Conservation (phyloP, 2,113 vertebrate genomes). For the Pipra filicauda region DNA sequence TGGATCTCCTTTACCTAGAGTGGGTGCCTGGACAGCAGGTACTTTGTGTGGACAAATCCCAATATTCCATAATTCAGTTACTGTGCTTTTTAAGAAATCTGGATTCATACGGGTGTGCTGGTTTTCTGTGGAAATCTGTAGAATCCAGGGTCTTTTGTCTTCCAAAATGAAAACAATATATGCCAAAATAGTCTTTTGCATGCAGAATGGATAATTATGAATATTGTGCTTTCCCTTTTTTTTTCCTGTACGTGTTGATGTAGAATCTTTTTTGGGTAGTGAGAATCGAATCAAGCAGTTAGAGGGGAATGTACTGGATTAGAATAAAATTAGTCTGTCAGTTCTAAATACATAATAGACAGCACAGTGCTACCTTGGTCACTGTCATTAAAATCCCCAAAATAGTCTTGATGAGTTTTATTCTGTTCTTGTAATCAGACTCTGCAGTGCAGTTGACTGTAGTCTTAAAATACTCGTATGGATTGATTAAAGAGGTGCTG, state of each 20-base stretch:
- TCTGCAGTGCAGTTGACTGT: background rate
- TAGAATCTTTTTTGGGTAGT: background rate
- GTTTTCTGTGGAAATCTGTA: background rate
- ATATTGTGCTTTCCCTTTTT: rapidly evolving
- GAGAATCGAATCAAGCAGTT: background rate
- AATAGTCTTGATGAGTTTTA: background rate
- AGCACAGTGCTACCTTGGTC: background rate
- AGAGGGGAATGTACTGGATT: background rate
- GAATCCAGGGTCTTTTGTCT: background rate
- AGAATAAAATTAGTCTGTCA: background rate
- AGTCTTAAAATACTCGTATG: background rate
- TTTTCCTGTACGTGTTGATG: rapidly evolving
- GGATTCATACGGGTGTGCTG: rapidly evolving
- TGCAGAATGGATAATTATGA: background rate
- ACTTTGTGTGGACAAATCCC: background rate
- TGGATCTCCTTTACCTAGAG: background rate
- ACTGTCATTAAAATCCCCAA: background rate
- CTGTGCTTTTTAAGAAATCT: background rate
- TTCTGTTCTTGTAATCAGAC: background rate
- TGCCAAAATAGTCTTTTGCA: background rate
- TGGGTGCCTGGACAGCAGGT: background rate
- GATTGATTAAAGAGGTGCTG: background rate
- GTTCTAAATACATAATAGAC: background rate
- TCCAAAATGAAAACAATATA: background rate
- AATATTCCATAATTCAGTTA: rapidly evolving